phyloP scores from a whole-genome alignment of 2,888 invertebrate genomes.

The Pycnomerus fuliginosus region DNA sequence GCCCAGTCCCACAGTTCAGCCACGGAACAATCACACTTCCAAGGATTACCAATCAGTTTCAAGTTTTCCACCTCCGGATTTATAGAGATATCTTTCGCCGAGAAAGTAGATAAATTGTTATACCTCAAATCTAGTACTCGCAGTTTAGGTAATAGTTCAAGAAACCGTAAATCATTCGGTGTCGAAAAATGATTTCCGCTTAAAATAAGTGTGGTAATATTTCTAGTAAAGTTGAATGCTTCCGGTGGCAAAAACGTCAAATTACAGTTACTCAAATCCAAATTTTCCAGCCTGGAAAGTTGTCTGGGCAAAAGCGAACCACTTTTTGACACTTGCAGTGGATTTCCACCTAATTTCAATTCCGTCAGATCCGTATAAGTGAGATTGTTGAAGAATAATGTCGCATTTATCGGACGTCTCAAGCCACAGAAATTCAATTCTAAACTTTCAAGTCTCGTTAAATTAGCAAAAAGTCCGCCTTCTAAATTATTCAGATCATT shows the following conservation, averaged over 20 bases:
- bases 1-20: conserved; percentile 76
- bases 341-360: conserved; percentile 68
- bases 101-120: conserved; percentile 63
- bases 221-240: conserved; percentile 62
- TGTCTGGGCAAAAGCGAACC: conserved; percentile 66
- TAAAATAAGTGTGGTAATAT: conserved; percentile 63
- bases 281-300: conserved; percentile 61
- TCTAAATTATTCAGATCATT: conserved; percentile 67
- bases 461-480: conserved; percentile 66
- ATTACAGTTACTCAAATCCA: conserved; percentile 68
- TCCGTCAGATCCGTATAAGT: conserved; percentile 66
- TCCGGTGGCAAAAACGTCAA: conserved; percentile 60
- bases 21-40: conserved; percentile 68
- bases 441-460: conserved; percentile 65
- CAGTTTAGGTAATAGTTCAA: conserved; percentile 58
- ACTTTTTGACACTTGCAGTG: conserved; percentile 59
- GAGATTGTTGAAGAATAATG: conserved; percentile 66
- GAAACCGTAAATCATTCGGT: conserved; percentile 57
- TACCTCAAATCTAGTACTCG: conserved; percentile 64
- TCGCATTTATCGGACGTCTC: conserved; percentile 63
- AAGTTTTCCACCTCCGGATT: conserved; percentile 62
- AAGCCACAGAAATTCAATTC: conserved; percentile 70
- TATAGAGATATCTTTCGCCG: conserved; percentile 57
- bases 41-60: conserved; percentile 68
- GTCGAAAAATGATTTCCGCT: conserved; percentile 59